phyloP scores from a whole-genome alignment of 2,888 invertebrate species.

The Pseudeuparius sepicola region DNA sequence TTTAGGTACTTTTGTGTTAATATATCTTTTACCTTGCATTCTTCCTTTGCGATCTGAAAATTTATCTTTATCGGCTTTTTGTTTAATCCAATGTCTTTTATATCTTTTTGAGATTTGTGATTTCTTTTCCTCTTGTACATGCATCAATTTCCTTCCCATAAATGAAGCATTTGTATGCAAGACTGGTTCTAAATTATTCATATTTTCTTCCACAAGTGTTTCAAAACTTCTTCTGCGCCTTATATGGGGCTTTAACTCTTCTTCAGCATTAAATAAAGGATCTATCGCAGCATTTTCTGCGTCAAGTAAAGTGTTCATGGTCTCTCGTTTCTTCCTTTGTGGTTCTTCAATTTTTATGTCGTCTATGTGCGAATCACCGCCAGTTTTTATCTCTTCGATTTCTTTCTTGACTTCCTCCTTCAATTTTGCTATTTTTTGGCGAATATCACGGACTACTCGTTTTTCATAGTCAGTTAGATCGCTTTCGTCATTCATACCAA shows the following conservation, averaged over 20 bases:
- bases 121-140: too few species aligned
- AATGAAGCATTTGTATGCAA: too few species aligned
- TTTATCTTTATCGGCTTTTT: too few species aligned
- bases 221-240: too few species aligned
- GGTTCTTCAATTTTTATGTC: slow-evolving; percentile 4
- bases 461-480: slow-evolving; percentile 22
- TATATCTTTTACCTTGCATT: too few species aligned
- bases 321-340: slow-evolving; percentile 28
- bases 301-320: slow-evolving; percentile 27
- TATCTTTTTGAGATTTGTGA: too few species aligned
- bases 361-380: slow-evolving; percentile 8
- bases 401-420: slow-evolving; percentile 31
- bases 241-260: slow-evolving; percentile 27
- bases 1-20: too few species aligned
- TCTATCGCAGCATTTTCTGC: slow-evolving; percentile 32
- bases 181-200: too few species aligned
- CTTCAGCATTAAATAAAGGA: slow-evolving; percentile 27
- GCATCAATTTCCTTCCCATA: too few species aligned
- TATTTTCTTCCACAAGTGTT: too few species aligned
- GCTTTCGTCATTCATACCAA: neutral
- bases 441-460: slow-evolving; percentile 27
- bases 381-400: slow-evolving; percentile 23
- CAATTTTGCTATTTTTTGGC: slow-evolving; percentile 27
- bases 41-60: too few species aligned
- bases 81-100: too few species aligned